Evolutionary conservation across 2,113 vertebrate genomes (phyloP).

Genomic region (Apteryx owenii): DNA sequence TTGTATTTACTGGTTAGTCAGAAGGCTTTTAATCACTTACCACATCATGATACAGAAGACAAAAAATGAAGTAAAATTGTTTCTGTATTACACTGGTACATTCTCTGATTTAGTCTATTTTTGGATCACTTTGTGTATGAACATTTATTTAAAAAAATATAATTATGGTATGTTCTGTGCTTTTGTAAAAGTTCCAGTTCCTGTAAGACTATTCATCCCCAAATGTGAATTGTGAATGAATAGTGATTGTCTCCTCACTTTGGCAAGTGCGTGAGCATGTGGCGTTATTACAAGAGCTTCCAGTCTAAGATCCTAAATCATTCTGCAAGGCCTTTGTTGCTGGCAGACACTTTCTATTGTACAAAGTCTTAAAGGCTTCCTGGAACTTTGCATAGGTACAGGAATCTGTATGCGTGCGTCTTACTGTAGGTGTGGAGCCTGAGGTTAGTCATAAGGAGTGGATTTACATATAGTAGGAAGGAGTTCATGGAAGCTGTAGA

Average conservation of each 20-base stretch:
- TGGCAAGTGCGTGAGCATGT: rapidly evolving
- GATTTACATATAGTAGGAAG: neutral
- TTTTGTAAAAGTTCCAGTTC: neutral
- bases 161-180: neutral
- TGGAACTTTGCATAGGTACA: neutral
- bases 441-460: neutral
- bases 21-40: neutral
- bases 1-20: neutral
- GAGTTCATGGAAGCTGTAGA: neutral
- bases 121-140: neutral
- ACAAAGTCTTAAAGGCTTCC: neutral
- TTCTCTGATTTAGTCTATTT: neutral
- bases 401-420: neutral
- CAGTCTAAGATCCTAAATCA: neutral
- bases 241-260: rapidly evolving
- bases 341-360: neutral
- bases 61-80: neutral
- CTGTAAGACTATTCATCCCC: neutral
- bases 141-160: neutral
- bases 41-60: neutral
- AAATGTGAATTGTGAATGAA: neutral
- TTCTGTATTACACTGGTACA: neutral
- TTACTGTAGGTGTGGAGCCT: neutral
- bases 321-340: neutral
- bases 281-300: neutral